These are phyloP conservation scores for Macroteleia sp. DNA, from an alignment of 2,888 invertebrate species.

Conservation along the genomic window DNA sequence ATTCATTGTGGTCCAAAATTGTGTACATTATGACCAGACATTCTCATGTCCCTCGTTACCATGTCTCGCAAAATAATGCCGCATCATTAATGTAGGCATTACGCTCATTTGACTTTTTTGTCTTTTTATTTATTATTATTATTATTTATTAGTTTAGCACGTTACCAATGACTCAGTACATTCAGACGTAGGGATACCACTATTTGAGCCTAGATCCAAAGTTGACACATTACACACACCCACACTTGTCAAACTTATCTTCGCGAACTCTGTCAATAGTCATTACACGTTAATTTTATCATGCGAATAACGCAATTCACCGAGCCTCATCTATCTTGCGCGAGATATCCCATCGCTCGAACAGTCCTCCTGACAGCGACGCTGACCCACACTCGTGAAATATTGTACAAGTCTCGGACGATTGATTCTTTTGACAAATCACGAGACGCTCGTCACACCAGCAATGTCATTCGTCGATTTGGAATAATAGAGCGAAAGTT, in stretches of 20 bases:
- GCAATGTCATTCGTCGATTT: conserved; percentile 2
- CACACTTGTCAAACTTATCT: conserved; percentile 69
- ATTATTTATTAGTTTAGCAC: conserved; percentile 51
- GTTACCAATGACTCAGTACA: conserved; percentile 68
- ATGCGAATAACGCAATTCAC: conserved; percentile 58
- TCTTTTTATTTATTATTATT: conserved; percentile 34
- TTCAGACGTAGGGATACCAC: conserved; percentile 62
- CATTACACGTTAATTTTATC: conserved; percentile 75
- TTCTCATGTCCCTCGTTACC: conserved; percentile 5
- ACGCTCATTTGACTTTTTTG: not conserved
- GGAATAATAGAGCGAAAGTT: conserved; percentile 13
- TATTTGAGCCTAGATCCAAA: conserved; percentile 66
- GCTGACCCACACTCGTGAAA: conserved; percentile 37
- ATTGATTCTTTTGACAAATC: conserved; percentile 54
- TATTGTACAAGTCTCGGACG: conserved; percentile 33
- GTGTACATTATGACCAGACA: not conserved
- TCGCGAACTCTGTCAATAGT: conserved; percentile 72
- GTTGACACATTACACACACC: conserved; percentile 65
- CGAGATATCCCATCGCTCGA: conserved; percentile 28
- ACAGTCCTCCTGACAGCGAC: conserved; percentile 29
- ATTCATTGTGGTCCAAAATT: conserved; percentile 9
- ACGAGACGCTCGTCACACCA: conserved; percentile 29
- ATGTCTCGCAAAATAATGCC: conserved; percentile 15
- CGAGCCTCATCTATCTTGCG: conserved; percentile 44
- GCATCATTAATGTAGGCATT: conserved; percentile 23